A percentile compares a stretch with the other conserved stretches of the same genome.
Evolutionary conservation across 1,140 invertebrate species (phyloP).

Genomic region (Halictus rubicundus): DNA sequence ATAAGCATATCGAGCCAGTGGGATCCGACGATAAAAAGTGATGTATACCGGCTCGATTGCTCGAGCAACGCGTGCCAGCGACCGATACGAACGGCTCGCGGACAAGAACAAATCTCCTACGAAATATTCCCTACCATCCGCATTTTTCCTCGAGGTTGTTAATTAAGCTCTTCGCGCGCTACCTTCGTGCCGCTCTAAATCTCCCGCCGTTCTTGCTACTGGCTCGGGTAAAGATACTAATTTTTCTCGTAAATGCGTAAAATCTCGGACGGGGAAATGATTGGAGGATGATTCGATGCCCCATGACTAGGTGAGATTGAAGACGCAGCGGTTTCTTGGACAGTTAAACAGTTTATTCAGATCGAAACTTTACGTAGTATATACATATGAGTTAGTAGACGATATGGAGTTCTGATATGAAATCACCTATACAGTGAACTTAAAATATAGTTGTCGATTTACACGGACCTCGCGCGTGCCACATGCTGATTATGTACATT

Average conservation of each 20-base stretch:
- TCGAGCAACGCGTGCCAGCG: constrained; percentile 9
- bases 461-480: constrained; percentile 58
- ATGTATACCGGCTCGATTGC: constrained; percentile 44
- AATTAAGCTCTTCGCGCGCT: no score
- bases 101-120: constrained; percentile 12
- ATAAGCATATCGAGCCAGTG: constrained; percentile 47
- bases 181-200: no score
- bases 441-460: constrained; percentile 68
- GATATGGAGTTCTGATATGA: constrained; percentile 76
- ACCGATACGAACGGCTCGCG: constrained; percentile 13
- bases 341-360: constrained; percentile 78
- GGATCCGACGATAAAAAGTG: constrained; percentile 57
- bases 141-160: no score
- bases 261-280: not conserved
- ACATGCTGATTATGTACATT: constrained; percentile 63
- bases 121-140: no score
- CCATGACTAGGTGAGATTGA: not conserved
- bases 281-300: no score
- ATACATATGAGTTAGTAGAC: constrained; percentile 76
- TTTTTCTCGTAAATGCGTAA: no score
- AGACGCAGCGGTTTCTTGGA: constrained; percentile 40
- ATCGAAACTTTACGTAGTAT: constrained; percentile 76
- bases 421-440: constrained; percentile 70
- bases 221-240: not conserved
- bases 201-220: no score